Evolutionary conservation across 2,888 invertebrate genomes (phyloP), one percentile per base, ranked within the genome.

Genomic region (Thera britannica): DNA sequence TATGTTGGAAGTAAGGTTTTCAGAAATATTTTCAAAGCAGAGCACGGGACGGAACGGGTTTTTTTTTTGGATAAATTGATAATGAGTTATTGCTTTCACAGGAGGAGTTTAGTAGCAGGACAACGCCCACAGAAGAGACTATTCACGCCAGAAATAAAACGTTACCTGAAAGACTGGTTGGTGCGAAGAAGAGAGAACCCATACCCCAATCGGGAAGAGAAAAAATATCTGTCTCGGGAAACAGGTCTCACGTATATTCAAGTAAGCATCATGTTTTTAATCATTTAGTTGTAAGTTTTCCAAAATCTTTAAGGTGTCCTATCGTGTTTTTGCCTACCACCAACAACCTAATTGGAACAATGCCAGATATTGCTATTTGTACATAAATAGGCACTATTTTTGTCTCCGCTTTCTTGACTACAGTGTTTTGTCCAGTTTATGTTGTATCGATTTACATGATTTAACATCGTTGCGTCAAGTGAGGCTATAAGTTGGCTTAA

Each of bases 111-210:
- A 81, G 94, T 94, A 6, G 95, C 94, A 56, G 95, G 95, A 62
- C 94, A 94, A 79, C 94, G 96, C 57, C 95, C 96, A 46, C 95
- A 95, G 61, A 97, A 97, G 83, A 94, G 96, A 72, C 93, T 97
- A 36, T 97, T 97, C 85, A 97, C 97, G 8, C 97, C 97, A 65
- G 97, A 97, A 93, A 97, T 97, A 78, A 97, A 97, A 82, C 94
- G 95, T 72, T 96, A 95, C 89, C 92, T 97, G 36, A 97, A 97
- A 88, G 96, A 96, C 80, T 97, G 97, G 97, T 92, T 97, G 11
- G 95, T 97, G 12, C 92, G 97, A 55, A 93, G 97, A 76, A 94
- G 97, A 83, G 96, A 97, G 74, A 96, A 97, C 85, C 97, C 97
- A 0, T 97, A 97, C 86, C 97, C 97, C 1, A 96, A 96, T 81